phyloP scores from a whole-genome alignment of 2,113 vertebrate species.

The Cnemophilus loriae region DNA sequence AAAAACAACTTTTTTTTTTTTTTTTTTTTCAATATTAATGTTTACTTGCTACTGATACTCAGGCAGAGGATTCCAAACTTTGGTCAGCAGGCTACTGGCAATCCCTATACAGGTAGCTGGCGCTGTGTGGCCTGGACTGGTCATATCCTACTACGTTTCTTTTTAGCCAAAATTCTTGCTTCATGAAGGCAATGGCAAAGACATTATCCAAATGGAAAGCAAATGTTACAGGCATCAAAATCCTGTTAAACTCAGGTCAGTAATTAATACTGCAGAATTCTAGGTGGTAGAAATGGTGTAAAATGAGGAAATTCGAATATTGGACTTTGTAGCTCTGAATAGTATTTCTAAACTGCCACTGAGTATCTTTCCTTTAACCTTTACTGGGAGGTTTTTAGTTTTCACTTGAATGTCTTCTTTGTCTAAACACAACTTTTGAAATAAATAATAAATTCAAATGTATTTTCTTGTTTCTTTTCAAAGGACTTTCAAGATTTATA shows the following conservation, averaged over 20 bases:
- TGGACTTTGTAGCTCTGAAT: not conserved
- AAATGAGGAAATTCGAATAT: not conserved
- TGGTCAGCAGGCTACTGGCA: not conserved
- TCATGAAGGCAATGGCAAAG: not conserved
- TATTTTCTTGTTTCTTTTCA: not conserved
- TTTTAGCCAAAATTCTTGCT: not conserved
- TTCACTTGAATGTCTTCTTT: not conserved
- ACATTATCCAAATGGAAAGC: not conserved
- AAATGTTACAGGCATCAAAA: not conserved
- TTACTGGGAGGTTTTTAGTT: not conserved
- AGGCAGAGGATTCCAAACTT: not conserved
- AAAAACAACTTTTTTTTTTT: too few relatives aligned
- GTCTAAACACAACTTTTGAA: not conserved
- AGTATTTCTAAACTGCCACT: not conserved
- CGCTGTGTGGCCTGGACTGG: not conserved
- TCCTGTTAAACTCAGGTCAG: not conserved
- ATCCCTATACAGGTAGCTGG: accelerated
- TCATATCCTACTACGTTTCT: not conserved
- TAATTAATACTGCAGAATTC: not conserved
- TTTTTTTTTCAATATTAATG: not conserved
- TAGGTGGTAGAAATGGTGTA: not conserved
- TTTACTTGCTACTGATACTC: not conserved
- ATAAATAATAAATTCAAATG: not conserved
- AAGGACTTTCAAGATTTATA: not conserved
- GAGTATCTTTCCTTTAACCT: not conserved